Base-by-base conservation (phyloP, 2,797 vertebrate species). In the Typhlichthys eigenmanni region DNA sequence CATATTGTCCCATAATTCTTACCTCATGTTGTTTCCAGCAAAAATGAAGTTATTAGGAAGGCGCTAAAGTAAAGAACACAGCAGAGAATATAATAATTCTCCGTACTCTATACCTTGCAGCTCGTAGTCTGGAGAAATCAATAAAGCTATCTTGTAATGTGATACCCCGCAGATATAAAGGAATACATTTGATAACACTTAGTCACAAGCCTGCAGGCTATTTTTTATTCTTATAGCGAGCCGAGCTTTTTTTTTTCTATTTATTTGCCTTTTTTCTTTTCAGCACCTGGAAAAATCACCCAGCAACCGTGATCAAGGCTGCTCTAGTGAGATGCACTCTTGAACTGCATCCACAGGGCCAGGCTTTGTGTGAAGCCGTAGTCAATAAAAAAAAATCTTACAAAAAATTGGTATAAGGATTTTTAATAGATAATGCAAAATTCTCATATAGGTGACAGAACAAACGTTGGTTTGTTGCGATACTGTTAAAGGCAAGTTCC, bases 131-230 rank as follows among this genome's bases (percentile, higher is more conserved):
- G 67, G 60, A 69, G 80, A 88, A 90, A 89, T 88, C 86, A 76
- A 89, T 89, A 76, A 14, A 70, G 66, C 58, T 73, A 14, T 71
- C 78, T 71, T 83, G 84, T 85, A 88, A 86, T 78, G 72, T 68
- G 87, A 86, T 74, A 79, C 70, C 78, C 66, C 47, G 79, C 80
- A 79, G 82, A 82, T 82, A 79, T 72, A 82, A 78, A 85, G 75
- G 69, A 88, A 87, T 78, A 64, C 69, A 83, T 89, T 82, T 87
- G 74, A 85, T 85, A 87, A 85, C 81, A 81, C 83, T 84, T 85
- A 83, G 82, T 87, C 85, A 88, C 82, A 86, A 85, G 82, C 69
- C 83, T 78, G 68, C 75, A 80, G 85, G 84, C 83, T 72, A 49
- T 71, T 70, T 82, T 85, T 86, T 76, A 74, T 80, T 83, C 83